A percentile compares a stretch with the other conserved stretches of the same genome.
Conservation (phyloP, 2,888 invertebrate genomes). For the Dyspetes luteomarginatus region DNA sequence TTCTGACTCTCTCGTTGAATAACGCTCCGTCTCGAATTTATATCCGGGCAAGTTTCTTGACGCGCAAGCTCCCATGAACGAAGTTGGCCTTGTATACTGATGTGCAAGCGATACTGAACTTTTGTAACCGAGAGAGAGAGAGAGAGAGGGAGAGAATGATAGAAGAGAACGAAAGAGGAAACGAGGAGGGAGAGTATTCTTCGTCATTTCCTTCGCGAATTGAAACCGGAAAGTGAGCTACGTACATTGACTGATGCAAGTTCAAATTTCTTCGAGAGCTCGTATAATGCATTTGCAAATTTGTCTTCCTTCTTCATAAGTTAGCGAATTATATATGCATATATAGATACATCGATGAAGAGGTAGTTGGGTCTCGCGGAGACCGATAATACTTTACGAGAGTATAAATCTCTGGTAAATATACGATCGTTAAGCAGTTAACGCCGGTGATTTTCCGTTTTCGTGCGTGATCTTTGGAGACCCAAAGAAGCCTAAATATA, state of each 20-base stretch:
- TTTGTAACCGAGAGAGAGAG: background rate
- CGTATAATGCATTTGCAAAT: background rate
- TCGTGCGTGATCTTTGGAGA: conserved; percentile 37
- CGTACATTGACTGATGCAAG: background rate
- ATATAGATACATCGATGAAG: background rate
- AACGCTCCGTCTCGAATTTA: conserved; percentile 17
- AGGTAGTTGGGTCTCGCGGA: background rate
- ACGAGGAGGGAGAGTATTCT: too few relatives aligned
- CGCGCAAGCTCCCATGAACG: conserved; percentile 21
- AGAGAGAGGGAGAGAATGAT: background rate
- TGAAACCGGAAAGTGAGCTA: background rate
- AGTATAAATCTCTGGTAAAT: conserved; percentile 20
- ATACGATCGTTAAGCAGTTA: conserved; percentile 31
- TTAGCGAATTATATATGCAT: background rate
- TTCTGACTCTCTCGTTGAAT: background rate
- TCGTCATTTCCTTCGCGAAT: background rate
- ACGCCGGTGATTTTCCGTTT: conserved; percentile 54
- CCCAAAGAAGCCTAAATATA: conserved; percentile 6
- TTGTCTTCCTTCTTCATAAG: background rate
- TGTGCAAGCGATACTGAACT: background rate
- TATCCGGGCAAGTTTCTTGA: background rate
- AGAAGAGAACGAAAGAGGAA: background rate
- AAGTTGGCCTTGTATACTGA: background rate
- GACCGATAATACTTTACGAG: conserved; percentile 34
- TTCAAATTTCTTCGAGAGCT: background rate